These are phyloP conservation scores for Frankliniella fusca DNA, from an alignment of 2,888 invertebrate species.

Conservation along the genomic window DNA sequence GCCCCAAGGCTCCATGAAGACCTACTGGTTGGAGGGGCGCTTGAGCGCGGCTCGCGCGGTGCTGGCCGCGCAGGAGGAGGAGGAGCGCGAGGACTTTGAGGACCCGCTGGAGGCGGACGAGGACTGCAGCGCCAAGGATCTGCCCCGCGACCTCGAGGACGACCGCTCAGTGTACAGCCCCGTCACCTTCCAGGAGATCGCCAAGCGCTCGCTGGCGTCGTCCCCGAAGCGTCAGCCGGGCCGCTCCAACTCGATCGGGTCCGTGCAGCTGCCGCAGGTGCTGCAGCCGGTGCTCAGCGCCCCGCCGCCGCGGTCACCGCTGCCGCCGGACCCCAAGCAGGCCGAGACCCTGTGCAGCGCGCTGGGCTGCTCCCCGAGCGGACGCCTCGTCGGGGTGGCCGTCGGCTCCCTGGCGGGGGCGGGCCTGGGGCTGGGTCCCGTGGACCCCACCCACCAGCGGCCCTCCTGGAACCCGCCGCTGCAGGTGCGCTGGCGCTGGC, in stretches of 20 bases:
- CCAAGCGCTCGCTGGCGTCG: conserved; percentile 70
- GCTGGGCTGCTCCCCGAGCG: not conserved
- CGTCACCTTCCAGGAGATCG: conserved; percentile 79
- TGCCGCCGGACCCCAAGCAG: not conserved
- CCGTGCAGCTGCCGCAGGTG: not conserved
- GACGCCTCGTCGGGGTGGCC: not conserved
- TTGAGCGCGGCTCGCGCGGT: conserved; percentile 51
- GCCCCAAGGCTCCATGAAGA: conserved; percentile 72
- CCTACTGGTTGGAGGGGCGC: conserved; percentile 77
- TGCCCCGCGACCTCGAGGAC: conserved; percentile 47
- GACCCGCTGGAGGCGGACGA: conserved; percentile 41
- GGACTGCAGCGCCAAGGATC: conserved; percentile 32
- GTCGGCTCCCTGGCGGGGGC: not conserved
- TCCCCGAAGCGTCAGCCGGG: conserved; percentile 59
- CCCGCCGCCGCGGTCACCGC: not conserved
- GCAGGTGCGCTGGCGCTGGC: not conserved
- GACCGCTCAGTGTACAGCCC: conserved; percentile 74
- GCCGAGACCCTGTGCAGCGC: not conserved
- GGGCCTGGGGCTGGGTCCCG: not conserved
- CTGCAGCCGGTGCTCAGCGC: too few relatives aligned
- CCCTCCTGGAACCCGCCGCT: conserved; percentile 10
- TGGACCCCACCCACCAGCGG: not conserved
- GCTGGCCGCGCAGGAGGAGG: conserved; percentile 49
- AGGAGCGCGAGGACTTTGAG: conserved; percentile 52
- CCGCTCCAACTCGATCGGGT: conserved; percentile 7